Evolutionary conservation across 2,888 invertebrate species (phyloP), one percentile per base, ranked within the genome.

Genomic region (Prosopocoilus inquinatus): DNA sequence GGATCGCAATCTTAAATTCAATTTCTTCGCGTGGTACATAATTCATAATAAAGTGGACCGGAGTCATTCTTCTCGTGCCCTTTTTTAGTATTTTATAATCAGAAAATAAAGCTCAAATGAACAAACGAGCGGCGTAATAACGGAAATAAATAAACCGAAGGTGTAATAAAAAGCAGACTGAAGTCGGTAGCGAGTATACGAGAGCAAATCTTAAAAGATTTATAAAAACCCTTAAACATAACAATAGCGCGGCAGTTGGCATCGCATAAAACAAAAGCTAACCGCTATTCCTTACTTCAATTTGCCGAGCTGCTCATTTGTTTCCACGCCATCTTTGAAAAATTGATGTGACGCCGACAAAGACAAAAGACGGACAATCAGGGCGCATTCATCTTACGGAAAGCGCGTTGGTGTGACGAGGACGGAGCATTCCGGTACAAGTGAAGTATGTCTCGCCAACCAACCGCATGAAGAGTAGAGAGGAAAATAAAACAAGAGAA

Each of bases 231-330:
- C 70, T 69, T 68, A 73, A 73, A 74, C 74, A 70, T 74, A 75
- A 75, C 74, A 75, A 75, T 73, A 72, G 72, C 70, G 70, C 65
- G 70, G 75, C 75, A 75, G 75, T 75, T 75, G 74, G 75, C 74
- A 71, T 75, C 70, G 74, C 75, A 75, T 77, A 77, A 76, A 77
- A 76, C 76, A 76, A 75, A 72, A 76, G 73, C 75, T 75, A 76
- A 76, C 78, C 76, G 77, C 78, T 77, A 77, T 77, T 77, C 75
- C 78, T 78, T 76, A 77, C 76, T 75, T 72, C 77, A 77, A 78
- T 77, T 78, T 77, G 71, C 71, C 72, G 75, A 65, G 73, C 68
- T 71, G 75, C 77, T 77, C 78, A 78, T 78, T 77, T 77, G 75
- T 78, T 76, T 76, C 73, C 74, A 74, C 74, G 75, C 74, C 76